Evolutionary conservation across 92 coral and sea anemone genomes (phyloP).

Genomic region (Pocillopora grandis): DNA sequence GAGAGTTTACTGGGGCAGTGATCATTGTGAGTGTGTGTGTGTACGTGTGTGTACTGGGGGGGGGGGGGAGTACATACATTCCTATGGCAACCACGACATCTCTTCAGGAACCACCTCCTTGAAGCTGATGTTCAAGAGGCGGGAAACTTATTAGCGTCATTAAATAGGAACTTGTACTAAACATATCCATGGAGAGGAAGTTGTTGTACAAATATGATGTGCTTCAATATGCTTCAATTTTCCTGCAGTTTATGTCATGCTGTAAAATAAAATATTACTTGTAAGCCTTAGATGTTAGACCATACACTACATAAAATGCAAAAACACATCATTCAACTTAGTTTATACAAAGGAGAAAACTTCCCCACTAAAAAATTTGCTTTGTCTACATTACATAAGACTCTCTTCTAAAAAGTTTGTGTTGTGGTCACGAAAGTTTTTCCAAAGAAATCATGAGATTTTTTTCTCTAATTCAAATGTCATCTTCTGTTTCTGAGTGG

Average conservation of each 20-base stretch:
- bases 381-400: too few relatives aligned
- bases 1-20: too few relatives aligned
- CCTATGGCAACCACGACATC: too few relatives aligned
- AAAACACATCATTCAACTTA: too few relatives aligned
- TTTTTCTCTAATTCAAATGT: not conserved
- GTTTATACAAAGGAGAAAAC: too few relatives aligned
- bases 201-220: not conserved
- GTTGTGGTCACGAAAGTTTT: not conserved
- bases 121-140: not conserved
- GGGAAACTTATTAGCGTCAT: not conserved
- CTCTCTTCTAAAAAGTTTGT: not conserved
- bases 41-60: too few relatives aligned
- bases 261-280: conserved; percentile 16
- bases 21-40: too few relatives aligned
- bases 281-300: not conserved
- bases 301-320: too few relatives aligned
- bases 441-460: not conserved
- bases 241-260: conserved; percentile 53
- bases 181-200: not conserved
- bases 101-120: not conserved
- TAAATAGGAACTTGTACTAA: not conserved
- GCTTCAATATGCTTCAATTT: not conserved
- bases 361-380: too few relatives aligned
- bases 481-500: not conserved
- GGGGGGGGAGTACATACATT: too few relatives aligned